Evolutionary conservation across 2,888 invertebrate species (phyloP).

Genomic region (Atethmia centrago): DNA sequence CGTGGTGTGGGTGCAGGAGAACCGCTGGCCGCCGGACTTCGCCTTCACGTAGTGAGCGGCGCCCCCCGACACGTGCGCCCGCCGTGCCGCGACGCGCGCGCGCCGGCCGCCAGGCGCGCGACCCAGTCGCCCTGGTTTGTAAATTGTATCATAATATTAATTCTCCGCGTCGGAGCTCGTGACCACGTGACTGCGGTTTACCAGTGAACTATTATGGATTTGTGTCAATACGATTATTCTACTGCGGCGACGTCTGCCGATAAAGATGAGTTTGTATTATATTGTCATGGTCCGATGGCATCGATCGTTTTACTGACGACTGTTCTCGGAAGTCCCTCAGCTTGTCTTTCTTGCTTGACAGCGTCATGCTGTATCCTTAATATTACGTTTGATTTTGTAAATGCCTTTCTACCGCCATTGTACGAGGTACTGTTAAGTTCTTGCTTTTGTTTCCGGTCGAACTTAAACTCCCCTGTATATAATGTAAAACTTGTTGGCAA

Average conservation of each 20-base stretch:
- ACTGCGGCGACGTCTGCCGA: not conserved
- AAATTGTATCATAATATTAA: constrained; percentile 77
- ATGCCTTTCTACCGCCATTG: constrained; percentile 22
- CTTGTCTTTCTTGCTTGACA: constrained; percentile 13
- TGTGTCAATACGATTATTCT: constrained; percentile 65
- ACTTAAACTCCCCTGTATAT: constrained; percentile 49
- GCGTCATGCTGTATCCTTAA: not conserved
- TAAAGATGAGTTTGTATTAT: constrained; percentile 33
- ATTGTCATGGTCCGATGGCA: constrained; percentile 1
- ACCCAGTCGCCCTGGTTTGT: constrained; percentile 59
- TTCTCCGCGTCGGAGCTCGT: constrained; percentile 57
- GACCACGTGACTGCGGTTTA: constrained; percentile 19
- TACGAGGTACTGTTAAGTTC: constrained; percentile 61
- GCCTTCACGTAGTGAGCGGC: constrained; percentile 84
- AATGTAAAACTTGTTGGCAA: constrained; percentile 58
- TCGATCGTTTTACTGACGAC: constrained; percentile 2
- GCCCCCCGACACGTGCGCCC: constrained; percentile 31
- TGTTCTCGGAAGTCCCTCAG: not conserved
- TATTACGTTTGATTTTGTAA: constrained; percentile 8
- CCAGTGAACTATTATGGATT: constrained; percentile 74
- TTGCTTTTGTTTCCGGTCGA: constrained; percentile 42
- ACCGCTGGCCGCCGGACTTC: constrained; percentile 88
- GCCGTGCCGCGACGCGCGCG: constrained; percentile 39
- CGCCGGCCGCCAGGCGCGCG: constrained; percentile 37
- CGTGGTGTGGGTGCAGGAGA: constrained; percentile 82